Conservation (phyloP, 2,888 invertebrate genomes). For the Gisinianus flammeolus region DNA sequence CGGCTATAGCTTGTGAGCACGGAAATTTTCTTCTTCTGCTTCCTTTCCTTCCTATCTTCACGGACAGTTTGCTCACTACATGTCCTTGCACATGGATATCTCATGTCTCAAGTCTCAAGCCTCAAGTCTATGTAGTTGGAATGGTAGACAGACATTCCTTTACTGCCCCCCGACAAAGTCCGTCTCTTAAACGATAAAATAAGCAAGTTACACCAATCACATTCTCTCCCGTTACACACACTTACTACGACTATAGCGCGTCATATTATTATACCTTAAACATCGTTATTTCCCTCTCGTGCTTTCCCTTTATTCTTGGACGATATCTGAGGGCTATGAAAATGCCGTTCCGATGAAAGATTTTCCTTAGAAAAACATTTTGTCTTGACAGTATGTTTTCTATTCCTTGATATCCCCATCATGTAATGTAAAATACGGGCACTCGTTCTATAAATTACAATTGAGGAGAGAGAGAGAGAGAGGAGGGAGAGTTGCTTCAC, state of each 20-base stretch:
- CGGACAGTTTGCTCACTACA: neutral
- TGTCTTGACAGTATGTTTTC: too few species aligned
- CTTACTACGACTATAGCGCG: too few species aligned
- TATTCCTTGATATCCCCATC: too few species aligned
- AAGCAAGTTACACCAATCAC: neutral
- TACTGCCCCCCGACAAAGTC: neutral
- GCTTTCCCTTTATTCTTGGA: too few species aligned
- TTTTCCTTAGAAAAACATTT: too few species aligned
- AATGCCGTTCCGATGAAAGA: too few species aligned
- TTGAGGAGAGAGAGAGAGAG: neutral
- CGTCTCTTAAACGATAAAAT: neutral
- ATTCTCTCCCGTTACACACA: neutral
- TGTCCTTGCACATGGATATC: neutral
- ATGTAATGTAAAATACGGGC: neutral
- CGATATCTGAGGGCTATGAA: too few species aligned
- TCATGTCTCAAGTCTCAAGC: neutral
- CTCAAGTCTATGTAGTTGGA: neutral
- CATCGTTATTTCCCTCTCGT: too few species aligned
- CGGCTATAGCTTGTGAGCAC: neutral
- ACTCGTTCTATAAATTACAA: too few species aligned
- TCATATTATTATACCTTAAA: too few species aligned
- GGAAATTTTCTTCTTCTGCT: conserved; percentile 6
- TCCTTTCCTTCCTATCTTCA: neutral
- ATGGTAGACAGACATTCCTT: neutral
- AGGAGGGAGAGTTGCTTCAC: neutral